Base-by-base conservation (phyloP, 2,797 vertebrate species). In the Phylloscopus collybita region DNA sequence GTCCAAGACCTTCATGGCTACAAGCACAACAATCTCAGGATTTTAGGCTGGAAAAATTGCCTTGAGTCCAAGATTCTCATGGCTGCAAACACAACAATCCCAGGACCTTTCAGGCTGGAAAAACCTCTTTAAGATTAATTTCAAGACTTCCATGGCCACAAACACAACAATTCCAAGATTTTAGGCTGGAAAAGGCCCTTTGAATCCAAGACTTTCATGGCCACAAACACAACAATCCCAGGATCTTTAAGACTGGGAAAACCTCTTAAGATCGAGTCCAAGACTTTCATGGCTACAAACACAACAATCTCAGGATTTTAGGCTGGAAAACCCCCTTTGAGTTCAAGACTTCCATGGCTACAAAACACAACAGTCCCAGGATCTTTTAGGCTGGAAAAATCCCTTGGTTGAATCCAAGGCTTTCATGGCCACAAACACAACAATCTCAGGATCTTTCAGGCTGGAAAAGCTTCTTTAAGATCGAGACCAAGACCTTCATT, bases 101-200 rank as follows among this genome's bases (percentile, higher is more conserved):
- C 38, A 38, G 38, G 38, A 38, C 11, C 38, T 38, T 38, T 38
- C 38, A 38, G 38, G 38, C 38, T 38, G 38, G 38, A 38, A 38
- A 38, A 38, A 11, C 38, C 11, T 38, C 11, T 38, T 38, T 38
- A 11, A 38, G 38, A 38, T 38, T 11, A 38, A 38, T 10, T 11
- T 11, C 38, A 57, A 67, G 99, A 80, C 98, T 99, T 91, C 99
- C 99, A 1, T 99, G 99, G 50, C 99, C 99, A 86, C 23, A 64
- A 74, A 95, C 29, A 67, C n/a, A 70, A 32, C 23, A 49, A 19
- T 5, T 27, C 27, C 20, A n/a, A 6, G 16, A 9, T 14, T 20
- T 44, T 23, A n/a, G 40, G 30, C 6, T 61, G 11, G 12, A 32
- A 53, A 40, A 50, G 11, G 1, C 13, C 16, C 11, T 16, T 3